Evolutionary conservation across 2,113 vertebrate species (phyloP), one percentile per base, ranked within the genome.

Genomic region (Hippocampus abdominalis): DNA sequence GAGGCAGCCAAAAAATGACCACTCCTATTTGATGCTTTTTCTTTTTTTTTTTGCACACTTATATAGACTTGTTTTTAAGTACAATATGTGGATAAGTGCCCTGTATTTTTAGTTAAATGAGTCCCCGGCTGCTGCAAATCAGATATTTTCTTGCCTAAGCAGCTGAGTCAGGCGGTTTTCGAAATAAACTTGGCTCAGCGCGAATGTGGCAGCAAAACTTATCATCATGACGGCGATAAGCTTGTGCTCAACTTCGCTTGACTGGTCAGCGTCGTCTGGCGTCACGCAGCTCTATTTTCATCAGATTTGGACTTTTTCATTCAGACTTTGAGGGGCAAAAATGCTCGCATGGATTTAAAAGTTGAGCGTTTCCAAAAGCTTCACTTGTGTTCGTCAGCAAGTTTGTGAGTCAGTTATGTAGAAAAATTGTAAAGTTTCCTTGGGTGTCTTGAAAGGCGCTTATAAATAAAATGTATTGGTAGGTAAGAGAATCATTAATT

Each of bases 131-230:
- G 57, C 76, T 74, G 67, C 72, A 65, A 56, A 23, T 74, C 70
- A 66, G 10, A 82, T 76, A 68, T 64, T 74, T 70, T 75, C 66
- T 39, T 44, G 60, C 71, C 66, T 73, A 49, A 67, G 70, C 67
- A 74, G 77, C 81, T 85, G 86, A 87, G 70, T 86, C 83, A 86
- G 81, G 73, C 18, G 10, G 68, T 77, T 84, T 79, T 79, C 77
- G 66, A 81, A 90, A 84, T 85, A 81, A 83, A 78, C 66, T 44
- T 64, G 46, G 21, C 68, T 61, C 56, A 61, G 68, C 62, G 18
- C 16, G 68, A 66, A 36, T 40, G 20, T 62, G 75, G 69, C 77
- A 82, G 63, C 60, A 59, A 39, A 81, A 84, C 65, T 70, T 66
- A 79, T 82, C 61, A 78, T 73, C 64, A 66, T 11, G 57, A 53